A percentile compares a stretch with the other conserved stretches of the same genome.
phyloP scores from a whole-genome alignment of 2,888 invertebrate genomes.

The Temnothorax ravouxi region DNA sequence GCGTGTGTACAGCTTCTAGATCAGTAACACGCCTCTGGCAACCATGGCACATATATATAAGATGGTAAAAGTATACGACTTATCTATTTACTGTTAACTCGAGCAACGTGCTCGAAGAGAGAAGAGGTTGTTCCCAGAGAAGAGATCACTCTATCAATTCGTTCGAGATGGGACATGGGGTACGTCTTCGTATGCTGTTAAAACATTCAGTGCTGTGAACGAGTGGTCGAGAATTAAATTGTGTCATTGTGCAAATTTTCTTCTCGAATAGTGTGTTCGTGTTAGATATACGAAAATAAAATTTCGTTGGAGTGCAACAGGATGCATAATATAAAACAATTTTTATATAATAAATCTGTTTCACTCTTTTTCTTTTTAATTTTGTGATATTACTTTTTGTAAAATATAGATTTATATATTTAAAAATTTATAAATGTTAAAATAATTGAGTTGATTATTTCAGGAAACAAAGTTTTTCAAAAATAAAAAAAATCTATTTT shows the following conservation, averaged over 20 bases:
- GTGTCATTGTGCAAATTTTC: neutral
- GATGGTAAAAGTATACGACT: constrained; percentile 51
- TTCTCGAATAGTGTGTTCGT: neutral
- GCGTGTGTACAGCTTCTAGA: constrained; percentile 56
- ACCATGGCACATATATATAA: constrained; percentile 67
- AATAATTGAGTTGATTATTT: constrained; percentile 4
- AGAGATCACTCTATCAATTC: neutral
- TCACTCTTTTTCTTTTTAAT: neutral
- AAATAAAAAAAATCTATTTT: neutral
- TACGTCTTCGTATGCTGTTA: constrained; percentile 72
- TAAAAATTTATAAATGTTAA: neutral
- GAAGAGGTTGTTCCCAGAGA: neutral
- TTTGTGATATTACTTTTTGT: neutral
- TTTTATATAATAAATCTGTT: neutral
- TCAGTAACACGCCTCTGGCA: constrained; percentile 44
- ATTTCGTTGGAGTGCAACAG: neutral
- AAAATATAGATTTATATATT: neutral
- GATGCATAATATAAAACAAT: neutral
- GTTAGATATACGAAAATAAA: constrained; percentile 1
- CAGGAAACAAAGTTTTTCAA: neutral
- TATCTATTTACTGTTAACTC: constrained; percentile 65
- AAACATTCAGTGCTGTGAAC: constrained; percentile 9
- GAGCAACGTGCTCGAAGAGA: constrained; percentile 16
- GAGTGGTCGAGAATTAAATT: constrained; percentile 12
- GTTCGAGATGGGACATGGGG: constrained; percentile 78